Evolutionary conservation across 2,888 invertebrate genomes (phyloP), one percentile per base, ranked within the genome.

Genomic region (Pammene fasciana): DNA sequence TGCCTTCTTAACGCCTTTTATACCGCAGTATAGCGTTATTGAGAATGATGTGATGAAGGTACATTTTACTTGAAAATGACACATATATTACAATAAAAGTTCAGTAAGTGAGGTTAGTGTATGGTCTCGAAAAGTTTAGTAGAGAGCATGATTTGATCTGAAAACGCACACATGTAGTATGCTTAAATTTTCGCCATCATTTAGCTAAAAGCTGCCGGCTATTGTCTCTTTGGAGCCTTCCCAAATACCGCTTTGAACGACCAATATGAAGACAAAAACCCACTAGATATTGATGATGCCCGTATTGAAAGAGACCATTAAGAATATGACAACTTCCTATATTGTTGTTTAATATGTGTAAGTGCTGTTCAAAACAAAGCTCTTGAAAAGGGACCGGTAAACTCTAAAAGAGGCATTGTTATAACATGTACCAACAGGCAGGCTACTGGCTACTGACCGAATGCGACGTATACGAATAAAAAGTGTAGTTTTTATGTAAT

Each of bases 201-300:
- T 88, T 83, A 72, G 78, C 82, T 88, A 83, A 90, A 86, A 90
- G 88, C 87, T 75, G 88, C 87, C 75, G 73, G 77, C 83, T 78
- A 85, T 90, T 88, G 86, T 86, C 83, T 83, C 78, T 79, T 83
- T 84, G 82, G 81, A 85, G 81, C 80, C 79, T 80, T 79, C 82
- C 84, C 85, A 84, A 86, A 86, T 82, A 82, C 75, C 75, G 75
- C 76, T 75, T 75, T 72, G 66, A 78, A 77, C 76, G 78, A 73
- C 82, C 81, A 76, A 83, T 81, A 81, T 77, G 78, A 78, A 84
- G 82, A 83, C 82, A 86, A 86, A 86, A 85, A 83, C 75, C 78
- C 80, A 79, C 83, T 79, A 77, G 75, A 78, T 78, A 79, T 81
- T 82, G 81, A 85, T 83, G 78, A 74, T 76, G 73, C 57, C 71